Base-by-base conservation (phyloP, 2,888 invertebrate genomes). In the Oegoconia quadripuncta region DNA sequence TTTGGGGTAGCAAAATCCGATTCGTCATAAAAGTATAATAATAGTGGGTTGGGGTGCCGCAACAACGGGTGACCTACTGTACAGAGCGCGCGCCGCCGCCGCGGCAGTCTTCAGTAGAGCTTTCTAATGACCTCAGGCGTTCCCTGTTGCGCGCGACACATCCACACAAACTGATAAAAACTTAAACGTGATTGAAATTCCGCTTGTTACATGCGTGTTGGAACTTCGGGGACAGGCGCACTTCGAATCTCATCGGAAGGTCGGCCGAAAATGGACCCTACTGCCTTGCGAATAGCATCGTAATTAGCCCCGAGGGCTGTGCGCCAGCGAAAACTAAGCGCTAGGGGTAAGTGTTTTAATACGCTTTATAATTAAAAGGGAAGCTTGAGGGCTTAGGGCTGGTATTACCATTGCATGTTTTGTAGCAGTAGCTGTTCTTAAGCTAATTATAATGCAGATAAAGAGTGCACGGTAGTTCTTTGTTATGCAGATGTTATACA, bases 11-110 rank as follows among this genome's bases (percentile, higher is more conserved):
- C 75, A 76, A 83, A 82, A 84, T 77, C 79, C 74, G 80, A 86
- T 83, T 81, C 81, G 82, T 87, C 86, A 87, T 87, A 87, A 87
- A 87, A 87, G 79, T 84, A 82, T 84, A 86, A 84, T 84, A 84
- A 83, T 84, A 84, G 86, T 82, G 78, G 84, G 80, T 77, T 75
- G 79, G 78, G 76, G 71, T 74, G 80, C 82, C 83, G 83, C 83
- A 84, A 78, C 80, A 81, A 79, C 81, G 73, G 75, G 76, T 78
- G 83, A 82, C 84, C 83, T 78, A 65, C 54, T 41, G 44, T 38
- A 27, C 27, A 69, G 58, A 56, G 67, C 71, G 76, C 78, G 83
- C 84, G 82, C 81, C 81, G 65, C 67, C 66, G 65, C 81, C 79
- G 80, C 86, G 86, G 82, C 87, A 87, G 87, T 87, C 83, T 80